A percentile compares a stretch with the other conserved stretches of the same genome.
Evolutionary conservation across 2,888 invertebrate species (phyloP).

Genomic region (Epinotia bilunana): DNA sequence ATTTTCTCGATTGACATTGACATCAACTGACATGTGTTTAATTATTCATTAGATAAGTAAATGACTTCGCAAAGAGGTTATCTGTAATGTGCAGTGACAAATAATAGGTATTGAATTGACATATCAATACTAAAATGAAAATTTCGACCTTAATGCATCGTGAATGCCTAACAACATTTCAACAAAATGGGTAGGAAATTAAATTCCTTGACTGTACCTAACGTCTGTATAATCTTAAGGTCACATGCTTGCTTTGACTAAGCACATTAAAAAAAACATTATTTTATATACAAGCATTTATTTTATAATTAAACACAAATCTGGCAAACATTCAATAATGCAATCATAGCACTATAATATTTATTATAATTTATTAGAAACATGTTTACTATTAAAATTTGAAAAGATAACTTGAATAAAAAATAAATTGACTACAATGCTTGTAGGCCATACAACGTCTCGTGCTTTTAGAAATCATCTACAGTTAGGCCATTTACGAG

Average conservation of each 20-base stretch:
- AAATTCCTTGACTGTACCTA: too few species aligned
- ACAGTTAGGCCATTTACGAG: constrained; percentile 60
- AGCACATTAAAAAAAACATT: constrained; percentile 45
- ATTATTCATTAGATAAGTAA: too few species aligned
- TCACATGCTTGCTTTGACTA: too few species aligned
- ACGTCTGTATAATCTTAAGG: too few species aligned
- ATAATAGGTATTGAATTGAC: too few species aligned
- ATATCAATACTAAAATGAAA: too few species aligned
- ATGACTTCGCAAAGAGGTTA: too few species aligned
- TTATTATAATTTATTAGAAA: constrained; percentile 75
- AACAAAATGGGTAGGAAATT: too few species aligned
- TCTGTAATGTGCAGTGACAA: too few species aligned
- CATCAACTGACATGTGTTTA: too few species aligned
- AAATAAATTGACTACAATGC: constrained; percentile 59
- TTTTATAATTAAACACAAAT: constrained; percentile 82
- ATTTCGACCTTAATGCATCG: too few species aligned
- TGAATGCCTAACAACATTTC: too few species aligned
- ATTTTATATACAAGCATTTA: constrained; percentile 83
- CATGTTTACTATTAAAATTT: constrained; percentile 72
- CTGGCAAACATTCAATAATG: constrained; percentile 83
- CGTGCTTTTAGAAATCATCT: constrained; percentile 53
- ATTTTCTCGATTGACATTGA: background rate
- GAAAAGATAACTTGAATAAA: constrained; percentile 59
- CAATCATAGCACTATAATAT: constrained; percentile 78
- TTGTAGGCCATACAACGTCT: constrained; percentile 60